Conservation (phyloP, 2,888 invertebrate genomes). For the Cataglyphis altisquamis region DNA sequence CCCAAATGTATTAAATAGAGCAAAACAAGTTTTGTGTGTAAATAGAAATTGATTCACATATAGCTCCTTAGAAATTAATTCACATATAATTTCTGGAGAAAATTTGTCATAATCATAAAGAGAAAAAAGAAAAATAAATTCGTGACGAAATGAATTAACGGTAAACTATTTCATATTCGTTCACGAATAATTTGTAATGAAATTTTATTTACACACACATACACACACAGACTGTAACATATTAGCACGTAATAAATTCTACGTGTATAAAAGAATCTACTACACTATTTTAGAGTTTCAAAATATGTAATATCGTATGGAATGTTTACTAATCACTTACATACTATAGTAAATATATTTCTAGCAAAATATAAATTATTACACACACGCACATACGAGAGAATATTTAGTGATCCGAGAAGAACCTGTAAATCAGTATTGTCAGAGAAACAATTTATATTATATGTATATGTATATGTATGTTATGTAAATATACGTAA, state of each 20-base stretch:
- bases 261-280: slow-evolving; percentile 51
- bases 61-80: neutral
- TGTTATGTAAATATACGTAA: slow-evolving; percentile 50
- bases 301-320: slow-evolving; percentile 72
- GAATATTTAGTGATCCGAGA: neutral
- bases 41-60: slow-evolving; percentile 15
- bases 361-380: slow-evolving; percentile 76
- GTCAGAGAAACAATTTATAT: slow-evolving; percentile 48
- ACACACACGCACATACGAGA: neutral
- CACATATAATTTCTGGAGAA: neutral
- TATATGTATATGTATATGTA: slow-evolving; percentile 50
- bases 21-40: slow-evolving; percentile 3
- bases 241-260: slow-evolving; percentile 60
- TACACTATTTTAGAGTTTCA: slow-evolving; percentile 53
- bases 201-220: slow-evolving; percentile 29
- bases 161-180: neutral
- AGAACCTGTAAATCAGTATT: neutral
- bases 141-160: neutral
- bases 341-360: slow-evolving; percentile 74
- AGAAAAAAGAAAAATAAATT: slow-evolving; percentile 4
- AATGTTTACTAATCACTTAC: slow-evolving; percentile 73
- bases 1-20: slow-evolving; percentile 7
- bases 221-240: slow-evolving; percentile 39
- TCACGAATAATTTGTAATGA: neutral
- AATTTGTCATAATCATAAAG: slow-evolving; percentile 5